Evolutionary conservation across 2,888 invertebrate genomes (phyloP).

Genomic region (Netelia melanura): DNA sequence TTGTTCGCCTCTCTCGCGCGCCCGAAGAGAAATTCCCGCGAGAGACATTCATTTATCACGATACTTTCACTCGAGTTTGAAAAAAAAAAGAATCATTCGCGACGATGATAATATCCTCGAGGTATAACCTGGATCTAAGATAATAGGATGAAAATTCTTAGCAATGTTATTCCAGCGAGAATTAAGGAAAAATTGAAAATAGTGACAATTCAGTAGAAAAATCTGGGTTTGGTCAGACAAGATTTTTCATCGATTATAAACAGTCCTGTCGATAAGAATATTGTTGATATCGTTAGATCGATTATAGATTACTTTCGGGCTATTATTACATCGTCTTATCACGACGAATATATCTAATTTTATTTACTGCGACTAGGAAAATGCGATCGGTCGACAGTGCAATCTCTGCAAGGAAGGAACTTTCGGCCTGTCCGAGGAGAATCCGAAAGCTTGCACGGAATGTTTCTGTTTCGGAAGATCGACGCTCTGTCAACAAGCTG

Average conservation of each 20-base stretch:
- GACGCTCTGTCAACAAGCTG: slow-evolving; percentile 92
- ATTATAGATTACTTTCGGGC: too few species aligned
- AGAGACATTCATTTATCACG: slow-evolving; percentile 22
- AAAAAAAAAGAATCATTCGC: not conserved
- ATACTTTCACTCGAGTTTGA: not conserved
- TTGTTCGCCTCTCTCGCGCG: not conserved
- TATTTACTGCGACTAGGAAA: slow-evolving; percentile 86
- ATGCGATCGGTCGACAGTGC: slow-evolving; percentile 94
- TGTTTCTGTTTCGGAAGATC: slow-evolving; percentile 98
- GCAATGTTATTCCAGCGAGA: not conserved
- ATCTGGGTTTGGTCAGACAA: not conserved
- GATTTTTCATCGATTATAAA: too few species aligned
- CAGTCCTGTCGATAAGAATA: too few species aligned
- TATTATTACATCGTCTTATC: not conserved
- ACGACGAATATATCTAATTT: not conserved
- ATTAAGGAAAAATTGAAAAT: not conserved
- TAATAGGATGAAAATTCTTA: not conserved
- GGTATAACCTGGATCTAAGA: not conserved
- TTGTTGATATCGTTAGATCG: too few species aligned
- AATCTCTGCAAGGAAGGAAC: slow-evolving; percentile 93
- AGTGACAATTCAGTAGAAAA: not conserved
- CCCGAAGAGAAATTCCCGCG: not conserved
- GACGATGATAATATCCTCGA: not conserved
- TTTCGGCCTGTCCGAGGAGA: slow-evolving; percentile 92
- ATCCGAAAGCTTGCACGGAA: slow-evolving; percentile 95